Evolutionary conservation across 2,797 vertebrate genomes (phyloP).

Genomic region (Steatocranus sp.): DNA sequence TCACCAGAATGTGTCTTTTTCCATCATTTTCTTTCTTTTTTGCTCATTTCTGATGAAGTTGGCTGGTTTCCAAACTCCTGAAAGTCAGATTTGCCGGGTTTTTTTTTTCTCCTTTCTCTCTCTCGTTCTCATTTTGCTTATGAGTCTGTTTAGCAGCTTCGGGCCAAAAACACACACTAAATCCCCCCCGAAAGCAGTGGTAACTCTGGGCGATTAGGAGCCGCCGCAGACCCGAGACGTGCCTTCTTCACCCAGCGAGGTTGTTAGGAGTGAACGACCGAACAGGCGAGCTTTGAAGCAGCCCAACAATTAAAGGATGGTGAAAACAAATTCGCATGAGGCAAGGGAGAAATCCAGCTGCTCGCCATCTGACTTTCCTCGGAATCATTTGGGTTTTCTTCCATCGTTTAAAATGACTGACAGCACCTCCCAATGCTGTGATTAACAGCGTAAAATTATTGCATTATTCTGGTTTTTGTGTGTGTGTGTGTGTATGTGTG

Average conservation of each 20-base stretch:
- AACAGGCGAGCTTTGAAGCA: slow-evolving; percentile 14
- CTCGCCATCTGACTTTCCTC: neutral
- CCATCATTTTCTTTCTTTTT: neutral
- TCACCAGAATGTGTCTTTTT: slow-evolving; percentile 37
- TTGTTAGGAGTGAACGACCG: slow-evolving; percentile 14
- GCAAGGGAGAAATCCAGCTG: slow-evolving; percentile 8
- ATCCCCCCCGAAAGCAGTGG: neutral
- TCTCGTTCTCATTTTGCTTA: slow-evolving; percentile 34
- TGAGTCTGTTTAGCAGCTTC: slow-evolving; percentile 48
- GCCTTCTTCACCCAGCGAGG: slow-evolving; percentile 51
- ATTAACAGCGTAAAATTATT: neutral
- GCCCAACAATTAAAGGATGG: slow-evolving; percentile 27
- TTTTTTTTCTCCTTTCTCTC: neutral
- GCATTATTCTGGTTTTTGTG: neutral
- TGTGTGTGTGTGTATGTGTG: neutral
- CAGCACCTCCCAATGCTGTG: neutral
- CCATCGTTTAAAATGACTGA: neutral
- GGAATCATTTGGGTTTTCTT: neutral
- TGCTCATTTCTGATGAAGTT: slow-evolving; percentile 63
- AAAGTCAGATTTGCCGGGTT: slow-evolving; percentile 59
- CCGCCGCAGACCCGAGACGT: neutral
- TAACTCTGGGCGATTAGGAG: slow-evolving; percentile 39
- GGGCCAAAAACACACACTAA: slow-evolving; percentile 31
- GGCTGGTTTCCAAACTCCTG: slow-evolving; percentile 60
- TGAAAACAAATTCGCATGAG: neutral